Evolutionary conservation across 2,113 vertebrate species (phyloP).

Genomic region (Stomatorhinus ivindoensis): DNA sequence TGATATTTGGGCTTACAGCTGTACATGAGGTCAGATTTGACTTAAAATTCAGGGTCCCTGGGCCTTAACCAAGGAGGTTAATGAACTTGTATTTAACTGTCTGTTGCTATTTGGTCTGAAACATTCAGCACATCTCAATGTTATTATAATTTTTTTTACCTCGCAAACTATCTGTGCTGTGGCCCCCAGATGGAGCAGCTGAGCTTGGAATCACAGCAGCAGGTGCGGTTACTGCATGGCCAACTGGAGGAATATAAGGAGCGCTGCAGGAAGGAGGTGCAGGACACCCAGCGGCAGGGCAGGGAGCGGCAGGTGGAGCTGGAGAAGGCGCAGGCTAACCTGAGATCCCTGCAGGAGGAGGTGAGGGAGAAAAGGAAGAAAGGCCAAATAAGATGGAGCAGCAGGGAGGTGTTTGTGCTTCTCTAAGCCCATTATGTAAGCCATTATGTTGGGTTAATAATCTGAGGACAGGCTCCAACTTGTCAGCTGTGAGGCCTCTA

Average conservation of each 20-base stretch:
- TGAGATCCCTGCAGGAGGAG: conserved; percentile 78
- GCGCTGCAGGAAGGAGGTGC: conserved; percentile 71
- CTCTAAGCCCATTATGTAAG: background rate
- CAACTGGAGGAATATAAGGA: conserved; percentile 87
- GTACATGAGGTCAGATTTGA: background rate
- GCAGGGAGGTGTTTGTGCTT: background rate
- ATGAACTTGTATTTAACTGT: background rate
- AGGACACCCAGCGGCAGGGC: conserved; percentile 72
- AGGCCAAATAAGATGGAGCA: background rate
- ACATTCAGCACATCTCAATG: background rate
- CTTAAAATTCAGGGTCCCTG: no score
- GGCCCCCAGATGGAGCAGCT: conserved; percentile 67
- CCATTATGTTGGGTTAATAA: no score
- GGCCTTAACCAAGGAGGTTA: background rate
- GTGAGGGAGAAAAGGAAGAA: conserved; percentile 43
- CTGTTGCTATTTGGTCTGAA: background rate
- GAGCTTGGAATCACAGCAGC: conserved; percentile 57
- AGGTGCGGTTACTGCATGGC: conserved; percentile 53
- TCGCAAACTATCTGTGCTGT: background rate
- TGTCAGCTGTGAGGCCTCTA: background rate
- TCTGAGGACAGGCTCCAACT: background rate
- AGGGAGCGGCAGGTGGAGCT: conserved; percentile 70
- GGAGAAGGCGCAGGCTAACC: conserved; percentile 58
- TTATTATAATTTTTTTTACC: background rate
- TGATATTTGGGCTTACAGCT: background rate